These are phyloP conservation scores for Thera britannica DNA, from an alignment of 2,888 invertebrate genomes.

Conservation along the genomic window DNA sequence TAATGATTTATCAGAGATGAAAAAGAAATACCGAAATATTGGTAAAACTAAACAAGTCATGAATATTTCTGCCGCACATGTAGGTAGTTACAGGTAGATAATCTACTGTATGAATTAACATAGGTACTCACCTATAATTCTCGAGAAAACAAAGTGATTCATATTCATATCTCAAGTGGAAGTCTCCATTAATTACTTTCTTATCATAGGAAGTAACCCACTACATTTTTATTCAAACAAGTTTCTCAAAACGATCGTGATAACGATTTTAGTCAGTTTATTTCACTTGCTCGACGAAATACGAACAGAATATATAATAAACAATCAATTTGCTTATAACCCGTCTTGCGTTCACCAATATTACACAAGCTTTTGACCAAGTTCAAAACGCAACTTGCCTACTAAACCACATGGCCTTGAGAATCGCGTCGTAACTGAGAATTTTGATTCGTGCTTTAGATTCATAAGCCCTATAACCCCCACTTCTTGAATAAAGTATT, in stretches of 20 bases:
- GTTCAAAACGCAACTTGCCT: slow-evolving; percentile 8
- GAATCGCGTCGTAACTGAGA: slow-evolving; percentile 21
- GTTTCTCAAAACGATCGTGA: slow-evolving; percentile 1
- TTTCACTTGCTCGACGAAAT: not conserved
- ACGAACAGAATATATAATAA: not conserved
- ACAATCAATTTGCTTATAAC: slow-evolving; percentile 2
- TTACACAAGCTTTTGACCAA: slow-evolving; percentile 25
- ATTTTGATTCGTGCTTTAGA: slow-evolving; percentile 13
- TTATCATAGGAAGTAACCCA: slow-evolving; percentile 20
- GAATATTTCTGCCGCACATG: not conserved
- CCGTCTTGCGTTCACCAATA: slow-evolving; percentile 1
- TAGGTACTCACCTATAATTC: slow-evolving; percentile 23
- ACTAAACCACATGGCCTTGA: slow-evolving; percentile 3
- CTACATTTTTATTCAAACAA: slow-evolving; percentile 17
- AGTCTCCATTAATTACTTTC: slow-evolving; percentile 14
- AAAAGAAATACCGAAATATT: not conserved
- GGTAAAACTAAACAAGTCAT: not conserved
- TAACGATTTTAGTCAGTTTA: not conserved
- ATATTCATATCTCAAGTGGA: slow-evolving; percentile 21
- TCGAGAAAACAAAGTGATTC: slow-evolving; percentile 33
- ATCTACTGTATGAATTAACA: not conserved
- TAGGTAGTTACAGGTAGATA: not conserved
- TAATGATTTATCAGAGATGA: no score
- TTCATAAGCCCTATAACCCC: slow-evolving; percentile 14
- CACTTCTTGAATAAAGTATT: not conserved